These are phyloP conservation scores for Hapalemur alaotrensis DNA, from an alignment of 2,797 vertebrate genomes.

Conservation along the genomic window DNA sequence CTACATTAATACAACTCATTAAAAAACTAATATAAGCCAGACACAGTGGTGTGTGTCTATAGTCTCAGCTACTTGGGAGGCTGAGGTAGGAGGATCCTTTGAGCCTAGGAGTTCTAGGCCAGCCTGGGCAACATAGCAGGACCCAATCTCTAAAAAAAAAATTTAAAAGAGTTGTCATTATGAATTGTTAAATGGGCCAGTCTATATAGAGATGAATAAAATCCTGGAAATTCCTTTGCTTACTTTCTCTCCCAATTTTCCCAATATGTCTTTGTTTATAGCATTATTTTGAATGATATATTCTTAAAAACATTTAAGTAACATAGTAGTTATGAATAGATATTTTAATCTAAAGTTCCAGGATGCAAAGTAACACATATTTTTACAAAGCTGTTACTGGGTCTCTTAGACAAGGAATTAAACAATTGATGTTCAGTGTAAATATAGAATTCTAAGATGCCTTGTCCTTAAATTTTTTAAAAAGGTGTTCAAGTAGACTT, in stretches of 20 bases:
- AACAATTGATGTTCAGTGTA: neutral
- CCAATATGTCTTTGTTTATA: neutral
- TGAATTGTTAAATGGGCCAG: neutral
- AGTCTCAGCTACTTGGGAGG: neutral
- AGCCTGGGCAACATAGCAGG: neutral
- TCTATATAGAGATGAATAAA: neutral
- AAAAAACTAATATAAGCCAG: neutral
- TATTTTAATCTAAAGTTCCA: neutral
- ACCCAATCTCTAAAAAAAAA: neutral
- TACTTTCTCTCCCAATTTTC: neutral
- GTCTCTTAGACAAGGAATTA: neutral
- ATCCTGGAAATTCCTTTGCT: neutral
- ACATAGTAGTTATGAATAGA: neutral
- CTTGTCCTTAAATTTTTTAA: neutral
- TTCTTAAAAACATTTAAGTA: neutral
- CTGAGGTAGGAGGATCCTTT: neutral
- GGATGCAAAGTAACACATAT: neutral
- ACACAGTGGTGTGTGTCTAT: neutral
- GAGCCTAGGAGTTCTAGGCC: neutral
- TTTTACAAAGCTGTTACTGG: neutral
- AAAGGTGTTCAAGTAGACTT: slow-evolving; percentile 6
- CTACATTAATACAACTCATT: slow-evolving; percentile 4
- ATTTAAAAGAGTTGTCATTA: neutral
- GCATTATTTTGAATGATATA: neutral
- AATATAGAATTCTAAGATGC: neutral